phyloP scores from a whole-genome alignment of 1,140 invertebrate species.

The Aricia agestis region DNA sequence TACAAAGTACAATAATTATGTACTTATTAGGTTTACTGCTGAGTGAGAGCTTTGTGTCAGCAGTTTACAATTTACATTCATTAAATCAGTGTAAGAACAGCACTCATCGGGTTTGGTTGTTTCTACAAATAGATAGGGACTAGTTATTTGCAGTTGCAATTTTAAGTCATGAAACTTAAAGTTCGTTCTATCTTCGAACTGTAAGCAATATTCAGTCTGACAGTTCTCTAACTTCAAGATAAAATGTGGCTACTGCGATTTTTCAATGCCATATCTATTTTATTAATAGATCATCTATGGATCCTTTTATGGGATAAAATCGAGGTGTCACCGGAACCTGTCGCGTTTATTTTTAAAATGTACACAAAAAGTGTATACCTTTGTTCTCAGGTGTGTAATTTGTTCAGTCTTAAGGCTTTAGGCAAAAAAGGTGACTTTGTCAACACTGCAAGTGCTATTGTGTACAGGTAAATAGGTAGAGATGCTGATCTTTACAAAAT shows the following conservation, averaged over 20 bases:
- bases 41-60: too few species aligned
- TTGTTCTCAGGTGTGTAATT: conserved; percentile 49
- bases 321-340: conserved; percentile 7
- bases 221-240: too few species aligned
- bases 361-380: conserved; percentile 27
- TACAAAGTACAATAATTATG: too few species aligned
- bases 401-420: conserved; percentile 7
- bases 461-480: background rate
- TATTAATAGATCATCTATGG: background rate
- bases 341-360: conserved; percentile 1
- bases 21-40: too few species aligned
- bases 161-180: too few species aligned
- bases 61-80: too few species aligned
- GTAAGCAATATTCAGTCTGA: too few species aligned
- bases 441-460: background rate
- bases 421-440: background rate
- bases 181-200: too few species aligned
- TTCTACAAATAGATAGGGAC: too few species aligned
- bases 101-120: too few species aligned
- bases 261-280: background rate
- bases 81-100: too few species aligned
- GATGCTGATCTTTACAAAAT: background rate
- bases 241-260: background rate
- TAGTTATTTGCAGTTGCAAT: too few species aligned
- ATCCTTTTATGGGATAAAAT: conserved; percentile 3